These are phyloP conservation scores for Stenoptilia bipunctidactyla DNA, from an alignment of 2,888 invertebrate species.

Conservation along the genomic window DNA sequence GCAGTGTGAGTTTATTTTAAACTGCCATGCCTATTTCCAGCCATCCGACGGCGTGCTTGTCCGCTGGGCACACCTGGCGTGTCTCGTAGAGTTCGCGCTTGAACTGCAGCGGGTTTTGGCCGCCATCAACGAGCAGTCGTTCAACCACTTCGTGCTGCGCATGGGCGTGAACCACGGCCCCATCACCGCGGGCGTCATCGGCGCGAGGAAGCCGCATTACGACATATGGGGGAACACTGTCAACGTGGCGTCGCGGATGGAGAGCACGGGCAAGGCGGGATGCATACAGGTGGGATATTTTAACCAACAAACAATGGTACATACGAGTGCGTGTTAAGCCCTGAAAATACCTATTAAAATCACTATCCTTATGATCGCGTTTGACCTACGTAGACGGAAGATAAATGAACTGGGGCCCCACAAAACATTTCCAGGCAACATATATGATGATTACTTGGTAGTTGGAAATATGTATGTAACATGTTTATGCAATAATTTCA, in stretches of 20 bases:
- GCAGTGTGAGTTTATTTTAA: too few relatives aligned
- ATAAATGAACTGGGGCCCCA: too few relatives aligned
- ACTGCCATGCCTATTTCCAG: slow-evolving; percentile 32
- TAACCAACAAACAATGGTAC: too few relatives aligned
- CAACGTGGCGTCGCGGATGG: slow-evolving; percentile 97
- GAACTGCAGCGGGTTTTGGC: slow-evolving; percentile 92
- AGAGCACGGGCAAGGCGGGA: slow-evolving; percentile 96
- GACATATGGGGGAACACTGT: slow-evolving; percentile 98
- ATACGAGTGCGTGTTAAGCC: too few relatives aligned
- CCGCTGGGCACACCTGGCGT: slow-evolving; percentile 87
- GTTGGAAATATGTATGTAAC: too few relatives aligned
- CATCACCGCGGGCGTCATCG: slow-evolving; percentile 95
- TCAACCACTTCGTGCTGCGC: slow-evolving; percentile 93
- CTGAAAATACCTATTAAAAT: too few relatives aligned
- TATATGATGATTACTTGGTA: too few relatives aligned
- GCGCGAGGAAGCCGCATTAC: slow-evolving; percentile 94
- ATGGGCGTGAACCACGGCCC: slow-evolving; percentile 97
- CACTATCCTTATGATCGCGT: too few relatives aligned
- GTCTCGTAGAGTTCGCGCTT: slow-evolving; percentile 90
- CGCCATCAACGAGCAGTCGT: slow-evolving; percentile 93
- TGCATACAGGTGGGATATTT: slow-evolving; percentile 93
- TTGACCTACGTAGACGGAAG: too few relatives aligned
- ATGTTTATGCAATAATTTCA: too few relatives aligned
- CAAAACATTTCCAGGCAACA: too few relatives aligned
- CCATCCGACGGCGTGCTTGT: slow-evolving; percentile 79